phyloP scores from a whole-genome alignment of 2,113 vertebrate species.

The Rhabdornis inornatus region DNA sequence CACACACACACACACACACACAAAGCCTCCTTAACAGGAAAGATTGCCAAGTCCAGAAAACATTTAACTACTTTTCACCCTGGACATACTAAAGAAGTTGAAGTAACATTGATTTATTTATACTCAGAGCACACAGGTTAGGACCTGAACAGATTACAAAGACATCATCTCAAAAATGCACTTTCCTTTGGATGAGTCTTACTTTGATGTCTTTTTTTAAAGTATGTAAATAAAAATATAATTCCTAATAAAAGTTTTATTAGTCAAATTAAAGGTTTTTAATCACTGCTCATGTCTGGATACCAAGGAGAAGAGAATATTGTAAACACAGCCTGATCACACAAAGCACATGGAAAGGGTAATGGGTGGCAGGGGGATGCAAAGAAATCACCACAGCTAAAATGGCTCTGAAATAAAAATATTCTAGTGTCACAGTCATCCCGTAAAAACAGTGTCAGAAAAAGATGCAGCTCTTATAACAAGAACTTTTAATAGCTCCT shows the following conservation, averaged over 20 bases:
- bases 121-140: neutral
- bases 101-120: neutral
- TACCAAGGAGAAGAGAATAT: neutral
- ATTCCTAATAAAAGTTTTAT: neutral
- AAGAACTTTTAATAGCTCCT: neutral
- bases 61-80: neutral
- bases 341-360: neutral
- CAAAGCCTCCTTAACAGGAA: neutral
- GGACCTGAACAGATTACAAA: neutral
- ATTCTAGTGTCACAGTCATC: neutral
- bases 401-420: neutral
- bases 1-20: too few species aligned
- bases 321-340: neutral
- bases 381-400: neutral
- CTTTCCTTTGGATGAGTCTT: neutral
- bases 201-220: neutral
- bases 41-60: neutral
- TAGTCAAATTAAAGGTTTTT: neutral
- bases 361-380: neutral
- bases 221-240: neutral
- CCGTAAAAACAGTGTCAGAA: neutral
- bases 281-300: neutral
- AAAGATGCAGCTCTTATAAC: neutral
- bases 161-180: neutral
- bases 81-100: neutral